Conservation (phyloP, 1,140 invertebrate genomes). For the Eupristina koningsbergeri region DNA sequence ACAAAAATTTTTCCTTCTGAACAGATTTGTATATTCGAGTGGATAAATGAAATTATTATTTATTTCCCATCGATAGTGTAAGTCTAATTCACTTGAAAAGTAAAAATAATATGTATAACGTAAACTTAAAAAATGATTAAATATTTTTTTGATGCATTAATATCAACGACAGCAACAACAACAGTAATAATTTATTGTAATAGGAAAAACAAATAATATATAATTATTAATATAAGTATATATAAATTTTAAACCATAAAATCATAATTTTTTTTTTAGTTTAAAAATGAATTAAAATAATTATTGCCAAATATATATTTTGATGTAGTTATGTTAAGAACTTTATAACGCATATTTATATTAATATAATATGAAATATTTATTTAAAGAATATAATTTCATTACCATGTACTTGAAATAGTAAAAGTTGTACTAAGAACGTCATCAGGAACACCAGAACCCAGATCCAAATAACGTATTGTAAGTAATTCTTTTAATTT, state of each 20-base stretch:
- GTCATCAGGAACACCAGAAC: not conserved
- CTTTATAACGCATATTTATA: not conserved
- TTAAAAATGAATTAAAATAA: too few relatives aligned
- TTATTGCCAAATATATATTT: too few relatives aligned
- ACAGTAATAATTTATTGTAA: too few relatives aligned
- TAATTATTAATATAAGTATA: too few relatives aligned
- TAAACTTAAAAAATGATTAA: too few relatives aligned
- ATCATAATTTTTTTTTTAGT: too few relatives aligned
- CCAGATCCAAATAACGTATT: constrained; percentile 44
- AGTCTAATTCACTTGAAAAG: constrained; percentile 50
- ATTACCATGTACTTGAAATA: constrained; percentile 54
- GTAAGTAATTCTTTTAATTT: not conserved
- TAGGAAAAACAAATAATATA: too few relatives aligned
- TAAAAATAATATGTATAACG: not conserved
- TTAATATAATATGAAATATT: not conserved
- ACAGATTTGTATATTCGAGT: not conserved
- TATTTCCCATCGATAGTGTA: constrained; percentile 57
- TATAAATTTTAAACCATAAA: too few relatives aligned
- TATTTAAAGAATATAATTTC: not conserved
- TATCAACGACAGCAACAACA: too few relatives aligned
- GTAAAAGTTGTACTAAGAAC: constrained; percentile 29
- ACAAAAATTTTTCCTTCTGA: constrained; percentile 44
- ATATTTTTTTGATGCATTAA: too few relatives aligned
- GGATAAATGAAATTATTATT: constrained; percentile 5
- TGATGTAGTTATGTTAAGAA: too few relatives aligned